A percentile compares a stretch with the other conserved stretches of the same genome.
phyloP scores from a whole-genome alignment of 2,888 invertebrate genomes.

The Mimas tiliae region DNA sequence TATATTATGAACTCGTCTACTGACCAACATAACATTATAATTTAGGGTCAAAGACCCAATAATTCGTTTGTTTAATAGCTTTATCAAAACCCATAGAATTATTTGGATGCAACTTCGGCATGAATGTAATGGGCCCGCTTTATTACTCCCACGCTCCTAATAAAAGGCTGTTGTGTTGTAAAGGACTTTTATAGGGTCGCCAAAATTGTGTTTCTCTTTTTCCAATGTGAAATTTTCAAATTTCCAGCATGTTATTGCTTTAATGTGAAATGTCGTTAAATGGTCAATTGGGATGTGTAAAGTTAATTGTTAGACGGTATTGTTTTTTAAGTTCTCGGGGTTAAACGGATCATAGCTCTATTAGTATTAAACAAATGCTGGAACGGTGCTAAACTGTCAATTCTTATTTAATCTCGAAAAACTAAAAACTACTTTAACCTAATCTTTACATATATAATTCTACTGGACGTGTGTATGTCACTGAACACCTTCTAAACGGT shows the following conservation, averaged over 20 bases:
- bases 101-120: slow-evolving; percentile 49
- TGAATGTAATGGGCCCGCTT: slow-evolving; percentile 49
- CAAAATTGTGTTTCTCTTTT: slow-evolving; percentile 25
- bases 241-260: slow-evolving; percentile 19
- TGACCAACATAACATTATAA: not conserved
- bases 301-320: slow-evolving; percentile 3
- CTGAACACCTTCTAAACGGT: no score
- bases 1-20: no score
- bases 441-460: no score
- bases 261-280: slow-evolving; percentile 20
- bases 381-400: no score
- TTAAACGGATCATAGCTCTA: not conserved
- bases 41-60: not conserved
- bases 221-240: slow-evolving; percentile 23
- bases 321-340: not conserved
- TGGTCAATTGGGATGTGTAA: not conserved
- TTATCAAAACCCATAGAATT: slow-evolving; percentile 53
- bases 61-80: slow-evolving; percentile 37
- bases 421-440: no score
- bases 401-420: no score
- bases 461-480: no score
- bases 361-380: no score
- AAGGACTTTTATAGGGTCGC: slow-evolving; percentile 41
- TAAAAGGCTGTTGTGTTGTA: slow-evolving; percentile 44
- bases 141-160: slow-evolving; percentile 54